Evolutionary conservation across 2,888 invertebrate species (phyloP).

Genomic region (Diarsia mendica): DNA sequence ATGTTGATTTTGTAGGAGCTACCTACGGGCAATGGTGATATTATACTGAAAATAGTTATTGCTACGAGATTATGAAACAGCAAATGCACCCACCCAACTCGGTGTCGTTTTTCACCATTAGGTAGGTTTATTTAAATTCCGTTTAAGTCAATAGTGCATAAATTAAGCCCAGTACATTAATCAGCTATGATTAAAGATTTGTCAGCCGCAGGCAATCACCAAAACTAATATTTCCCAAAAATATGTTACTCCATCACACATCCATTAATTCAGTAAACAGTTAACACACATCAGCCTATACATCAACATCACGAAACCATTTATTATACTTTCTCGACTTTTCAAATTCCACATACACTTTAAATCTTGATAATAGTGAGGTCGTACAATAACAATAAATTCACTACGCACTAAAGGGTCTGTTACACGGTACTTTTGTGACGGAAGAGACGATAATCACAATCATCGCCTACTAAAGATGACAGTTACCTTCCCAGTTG

Average conservation of each 20-base stretch:
- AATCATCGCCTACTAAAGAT: conserved; percentile 70
- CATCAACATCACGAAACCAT: conserved; percentile 39
- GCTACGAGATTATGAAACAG: background rate
- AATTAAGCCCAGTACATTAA: background rate
- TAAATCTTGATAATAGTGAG: conserved; percentile 51
- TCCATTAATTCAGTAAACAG: conserved; percentile 39
- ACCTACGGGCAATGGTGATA: background rate
- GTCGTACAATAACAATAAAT: conserved; percentile 63
- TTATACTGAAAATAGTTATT: background rate
- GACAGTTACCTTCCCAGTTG: conserved; percentile 71
- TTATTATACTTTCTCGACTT: conserved; percentile 54
- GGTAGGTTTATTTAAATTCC: background rate
- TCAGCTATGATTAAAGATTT: conserved; percentile 1
- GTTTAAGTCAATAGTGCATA: background rate
- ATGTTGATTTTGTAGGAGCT: conserved; percentile 17
- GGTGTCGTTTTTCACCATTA: background rate
- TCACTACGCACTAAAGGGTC: conserved; percentile 40
- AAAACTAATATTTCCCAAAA: conserved; percentile 10
- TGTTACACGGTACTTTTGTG: conserved; percentile 60
- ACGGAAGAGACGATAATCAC: conserved; percentile 64
- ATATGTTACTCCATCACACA: conserved; percentile 11
- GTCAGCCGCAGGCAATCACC: background rate
- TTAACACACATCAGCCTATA: conserved; percentile 32
- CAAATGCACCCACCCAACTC: too few relatives aligned
- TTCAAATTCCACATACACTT: conserved; percentile 30